Conservation (phyloP, 2,888 invertebrate genomes). For the Corbicula japonica region DNA sequence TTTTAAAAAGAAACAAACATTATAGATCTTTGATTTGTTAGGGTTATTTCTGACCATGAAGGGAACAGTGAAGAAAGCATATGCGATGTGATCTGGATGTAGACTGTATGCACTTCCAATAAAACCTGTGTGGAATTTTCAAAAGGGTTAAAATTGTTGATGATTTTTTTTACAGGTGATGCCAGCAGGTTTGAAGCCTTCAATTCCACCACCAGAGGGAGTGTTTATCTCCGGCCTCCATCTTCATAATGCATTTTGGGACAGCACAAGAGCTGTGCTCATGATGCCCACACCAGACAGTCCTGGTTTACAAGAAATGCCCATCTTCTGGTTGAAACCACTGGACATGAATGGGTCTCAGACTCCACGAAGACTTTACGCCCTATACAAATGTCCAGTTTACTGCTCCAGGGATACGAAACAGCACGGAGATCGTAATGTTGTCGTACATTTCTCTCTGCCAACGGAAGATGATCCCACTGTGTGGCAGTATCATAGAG, state of each 20-base stretch:
- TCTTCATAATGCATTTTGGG: conserved; percentile 84
- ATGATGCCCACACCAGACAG: conserved; percentile 71
- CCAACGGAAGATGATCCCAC: conserved; percentile 68
- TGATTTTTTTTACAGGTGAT: conserved; percentile 75
- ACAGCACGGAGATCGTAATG: conserved; percentile 69
- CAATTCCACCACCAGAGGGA: conserved; percentile 76
- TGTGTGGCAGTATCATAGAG: conserved; percentile 76
- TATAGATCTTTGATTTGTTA: too few species aligned
- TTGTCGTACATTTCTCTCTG: conserved; percentile 75
- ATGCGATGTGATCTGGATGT: too few species aligned
- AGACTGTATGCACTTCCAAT: too few species aligned
- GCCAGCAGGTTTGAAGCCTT: conserved; percentile 75
- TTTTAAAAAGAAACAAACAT: too few species aligned
- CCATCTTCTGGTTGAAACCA: conserved; percentile 81
- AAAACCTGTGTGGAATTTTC: too few species aligned
- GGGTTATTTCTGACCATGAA: too few species aligned
- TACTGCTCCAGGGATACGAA: conserved; percentile 70
- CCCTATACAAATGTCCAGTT: conserved; percentile 77
- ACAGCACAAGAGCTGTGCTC: conserved; percentile 71
- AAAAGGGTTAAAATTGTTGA: neutral
- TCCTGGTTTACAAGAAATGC: conserved; percentile 69
- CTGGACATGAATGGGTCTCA: conserved; percentile 57
- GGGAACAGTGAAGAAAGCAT: too few species aligned
- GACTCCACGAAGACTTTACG: conserved; percentile 41
- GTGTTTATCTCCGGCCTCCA: conserved; percentile 78